Conservation (phyloP, 2,888 invertebrate species). For the Listrodromus nycthemerus region DNA sequence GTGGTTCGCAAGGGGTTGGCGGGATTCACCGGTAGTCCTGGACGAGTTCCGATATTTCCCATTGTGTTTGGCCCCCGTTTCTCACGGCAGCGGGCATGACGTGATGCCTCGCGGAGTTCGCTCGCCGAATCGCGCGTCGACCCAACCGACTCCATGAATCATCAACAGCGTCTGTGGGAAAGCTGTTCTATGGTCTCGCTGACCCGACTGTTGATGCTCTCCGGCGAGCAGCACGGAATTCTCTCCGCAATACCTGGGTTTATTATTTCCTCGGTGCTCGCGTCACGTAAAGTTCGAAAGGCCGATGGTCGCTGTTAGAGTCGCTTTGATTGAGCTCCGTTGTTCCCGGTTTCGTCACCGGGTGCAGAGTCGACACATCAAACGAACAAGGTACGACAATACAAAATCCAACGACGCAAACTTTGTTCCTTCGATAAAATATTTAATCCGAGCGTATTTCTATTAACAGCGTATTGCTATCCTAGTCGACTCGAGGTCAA, state of each 20-base stretch:
- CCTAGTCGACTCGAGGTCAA: no score
- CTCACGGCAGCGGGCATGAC: slow-evolving; percentile 19
- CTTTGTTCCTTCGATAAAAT: no score
- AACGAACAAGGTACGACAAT: neutral
- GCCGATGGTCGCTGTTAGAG: neutral
- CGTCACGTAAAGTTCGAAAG: neutral
- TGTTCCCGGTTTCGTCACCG: neutral
- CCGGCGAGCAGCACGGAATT: neutral
- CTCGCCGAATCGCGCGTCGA: neutral
- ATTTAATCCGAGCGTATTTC: no score
- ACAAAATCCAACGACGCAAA: no score
- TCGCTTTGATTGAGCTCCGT: neutral
- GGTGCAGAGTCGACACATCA: neutral
- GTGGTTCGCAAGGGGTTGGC: neutral
- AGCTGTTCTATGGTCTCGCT: slow-evolving; percentile 8
- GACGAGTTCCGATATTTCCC: slow-evolving; percentile 17
- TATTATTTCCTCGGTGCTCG: slow-evolving; percentile 2
- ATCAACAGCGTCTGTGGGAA: slow-evolving; percentile 3
- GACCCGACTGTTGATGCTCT: slow-evolving; percentile 2
- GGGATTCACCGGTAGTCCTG: slow-evolving; percentile 2
- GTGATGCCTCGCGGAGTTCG: slow-evolving; percentile 12
- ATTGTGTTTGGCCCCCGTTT: slow-evolving; percentile 18
- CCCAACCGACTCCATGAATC: slow-evolving; percentile 16
- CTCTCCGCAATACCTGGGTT: neutral
- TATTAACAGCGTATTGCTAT: no score